Evolutionary conservation across 1,140 invertebrate species (phyloP), one percentile per base, ranked within the genome.

Genomic region (Drosophila sp.): DNA sequence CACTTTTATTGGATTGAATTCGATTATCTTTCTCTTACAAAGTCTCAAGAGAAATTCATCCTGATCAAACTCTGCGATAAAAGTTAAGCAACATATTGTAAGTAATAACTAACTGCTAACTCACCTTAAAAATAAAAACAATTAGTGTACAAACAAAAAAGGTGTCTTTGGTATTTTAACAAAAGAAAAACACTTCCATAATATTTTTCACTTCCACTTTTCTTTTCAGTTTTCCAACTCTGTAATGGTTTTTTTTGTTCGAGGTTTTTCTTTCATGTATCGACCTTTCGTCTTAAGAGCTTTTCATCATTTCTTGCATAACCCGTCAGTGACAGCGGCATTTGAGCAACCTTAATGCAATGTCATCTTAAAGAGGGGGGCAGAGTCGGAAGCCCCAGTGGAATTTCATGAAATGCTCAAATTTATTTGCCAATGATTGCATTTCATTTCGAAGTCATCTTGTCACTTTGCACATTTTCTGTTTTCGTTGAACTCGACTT

Each of bases 341-440:
- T 50, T 50, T 50, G 23, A 27, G 44, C 10, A 50, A 50, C 44
- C 25, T 27, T 27, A 50, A 50, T 50, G 44, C 44, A 25, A 27
- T 50, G 44, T 50, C 44, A 50, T 50, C 23, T 50, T 4, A 27
- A 25, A 50, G 25, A n/a, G 3, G n/a, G n/a, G 1, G 40, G 30
- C 11, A 38, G 33, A 35, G 3, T 5, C 2, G 8, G 8, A 47
- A 23, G 4, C 17, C n/a, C 41, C 5, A 47, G 27, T 50, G 44
- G 7, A 50, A 10, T 50, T 50, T 50, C 44, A 50, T 47, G 17
- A 47, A 47, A 47, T 23, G 17, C 44, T 25, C 17, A 50, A 50
- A 58, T 35, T 32, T 58, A 38, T 35, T 58, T 58, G 32, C 29
- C 32, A 58, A n/a, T 25, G 27, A 30, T 32, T 32, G 29, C 54